Conservation (phyloP, 2,797 vertebrate genomes). For the Molossus molossus region DNA sequence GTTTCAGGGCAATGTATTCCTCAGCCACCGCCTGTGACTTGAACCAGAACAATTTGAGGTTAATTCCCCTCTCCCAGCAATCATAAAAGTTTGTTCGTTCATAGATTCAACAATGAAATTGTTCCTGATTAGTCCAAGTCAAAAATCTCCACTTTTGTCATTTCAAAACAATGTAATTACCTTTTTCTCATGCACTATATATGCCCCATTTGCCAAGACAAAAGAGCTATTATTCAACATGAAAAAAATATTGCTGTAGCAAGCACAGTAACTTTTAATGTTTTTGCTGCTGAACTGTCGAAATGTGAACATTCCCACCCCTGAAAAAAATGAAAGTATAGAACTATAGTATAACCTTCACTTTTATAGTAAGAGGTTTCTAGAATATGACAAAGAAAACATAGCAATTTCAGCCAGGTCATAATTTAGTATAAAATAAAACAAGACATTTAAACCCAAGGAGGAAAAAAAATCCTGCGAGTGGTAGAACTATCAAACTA, state of each 20-base stretch:
- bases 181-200: constrained; percentile 80
- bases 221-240: constrained; percentile 83
- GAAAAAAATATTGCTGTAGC: constrained; percentile 72
- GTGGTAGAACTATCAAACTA: constrained; percentile 90
- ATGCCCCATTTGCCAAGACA: constrained; percentile 85
- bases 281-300: constrained; percentile 83
- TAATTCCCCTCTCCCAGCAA: constrained; percentile 78
- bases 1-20: constrained; percentile 69
- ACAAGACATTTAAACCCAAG: constrained; percentile 90
- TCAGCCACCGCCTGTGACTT: constrained; percentile 47
- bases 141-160: constrained; percentile 74
- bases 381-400: constrained; percentile 86
- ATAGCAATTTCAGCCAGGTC: constrained; percentile 86
- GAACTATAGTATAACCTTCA: constrained; percentile 77
- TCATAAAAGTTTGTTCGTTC: constrained; percentile 80
- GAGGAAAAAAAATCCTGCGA: constrained; percentile 87
- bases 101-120: constrained; percentile 74
- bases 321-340: constrained; percentile 75
- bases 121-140: constrained; percentile 78
- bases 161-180: constrained; percentile 83
- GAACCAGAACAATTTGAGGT: constrained; percentile 79
- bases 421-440: constrained; percentile 92
- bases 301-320: constrained; percentile 78
- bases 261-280: constrained; percentile 79
- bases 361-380: constrained; percentile 87